Evolutionary conservation across 2,113 vertebrate genomes (phyloP).

Genomic region (Porphyrio hochstetteri): DNA sequence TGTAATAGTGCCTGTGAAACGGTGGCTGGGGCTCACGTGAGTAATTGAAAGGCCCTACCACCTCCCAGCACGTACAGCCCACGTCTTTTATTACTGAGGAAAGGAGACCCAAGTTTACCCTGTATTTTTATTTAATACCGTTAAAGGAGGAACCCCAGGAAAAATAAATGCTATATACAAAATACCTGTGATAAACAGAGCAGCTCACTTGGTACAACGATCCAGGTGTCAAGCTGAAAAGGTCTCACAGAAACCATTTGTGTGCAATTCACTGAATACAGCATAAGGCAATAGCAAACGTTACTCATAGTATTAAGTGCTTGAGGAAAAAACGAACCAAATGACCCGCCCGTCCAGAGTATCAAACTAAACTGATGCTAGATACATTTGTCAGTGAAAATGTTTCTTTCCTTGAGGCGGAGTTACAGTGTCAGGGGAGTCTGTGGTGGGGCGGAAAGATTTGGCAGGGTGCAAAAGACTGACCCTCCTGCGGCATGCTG

Average conservation of each 20-base stretch:
- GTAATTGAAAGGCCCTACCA: neutral
- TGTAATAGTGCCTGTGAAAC: neutral
- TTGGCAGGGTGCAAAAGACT: neutral
- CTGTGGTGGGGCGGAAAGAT: neutral
- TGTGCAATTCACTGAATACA: conserved; percentile 26
- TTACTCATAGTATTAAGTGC: neutral
- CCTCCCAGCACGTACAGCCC: neutral
- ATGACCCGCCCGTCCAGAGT: neutral
- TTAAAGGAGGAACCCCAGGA: neutral
- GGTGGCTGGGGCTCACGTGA: neutral
- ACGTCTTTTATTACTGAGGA: neutral
- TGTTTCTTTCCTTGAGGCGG: neutral
- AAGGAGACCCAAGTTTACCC: neutral
- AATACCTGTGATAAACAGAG: conserved; percentile 11
- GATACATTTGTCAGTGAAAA: neutral
- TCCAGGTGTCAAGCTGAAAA: neutral
- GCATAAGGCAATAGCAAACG: neutral
- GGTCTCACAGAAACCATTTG: conserved; percentile 54
- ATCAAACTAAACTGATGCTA: neutral
- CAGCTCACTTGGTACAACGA: conserved; percentile 8
- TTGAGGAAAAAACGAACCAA: neutral
- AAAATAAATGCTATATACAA: neutral
- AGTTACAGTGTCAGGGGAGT: neutral
- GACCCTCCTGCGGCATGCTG: neutral
- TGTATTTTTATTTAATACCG: conserved; percentile 37